A percentile compares a stretch with the other conserved stretches of the same genome.
Evolutionary conservation across 2,113 vertebrate species (phyloP).

Genomic region (Paramisgurnus dabryanus): DNA sequence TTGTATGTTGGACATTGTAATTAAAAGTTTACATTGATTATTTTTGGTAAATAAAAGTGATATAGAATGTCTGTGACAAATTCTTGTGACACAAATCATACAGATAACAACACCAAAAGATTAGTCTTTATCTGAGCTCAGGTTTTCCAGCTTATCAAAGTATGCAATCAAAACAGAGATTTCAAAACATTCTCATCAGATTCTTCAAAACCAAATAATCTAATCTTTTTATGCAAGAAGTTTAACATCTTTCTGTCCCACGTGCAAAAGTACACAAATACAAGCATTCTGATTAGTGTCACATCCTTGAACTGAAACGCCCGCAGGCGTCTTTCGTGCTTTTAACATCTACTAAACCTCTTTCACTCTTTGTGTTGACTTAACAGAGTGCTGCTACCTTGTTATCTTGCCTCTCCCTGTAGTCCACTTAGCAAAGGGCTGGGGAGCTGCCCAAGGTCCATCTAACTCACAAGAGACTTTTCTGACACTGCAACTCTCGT

Average conservation of each 20-base stretch:
- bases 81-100: no score
- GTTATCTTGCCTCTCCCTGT: slow-evolving; percentile 68
- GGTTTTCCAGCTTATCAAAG: no score
- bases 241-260: neutral
- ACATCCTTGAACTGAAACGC: slow-evolving; percentile 6
- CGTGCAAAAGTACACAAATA: neutral
- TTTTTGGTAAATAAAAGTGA: neutral
- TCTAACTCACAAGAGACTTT: slow-evolving; percentile 53
- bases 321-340: slow-evolving; percentile 2
- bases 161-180: no score
- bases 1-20: neutral
- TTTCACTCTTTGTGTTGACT: slow-evolving; percentile 65
- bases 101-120: no score
- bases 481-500: slow-evolving; percentile 44
- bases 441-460: slow-evolving; percentile 71
- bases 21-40: no score
- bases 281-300: neutral
- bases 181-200: no score
- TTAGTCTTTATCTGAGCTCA: no score
- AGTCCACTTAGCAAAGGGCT: slow-evolving; percentile 73
- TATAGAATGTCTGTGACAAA: no score
- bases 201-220: neutral
- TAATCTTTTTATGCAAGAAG: no score
- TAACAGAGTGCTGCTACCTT: slow-evolving; percentile 74
- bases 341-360: slow-evolving; percentile 41